Percentiles rank a stretch among this genome's conserved stretches.
These are phyloP conservation scores for Leptinotarsa undecemlineata DNA, from an alignment of 1,140 invertebrate species.

Conservation along the genomic window DNA sequence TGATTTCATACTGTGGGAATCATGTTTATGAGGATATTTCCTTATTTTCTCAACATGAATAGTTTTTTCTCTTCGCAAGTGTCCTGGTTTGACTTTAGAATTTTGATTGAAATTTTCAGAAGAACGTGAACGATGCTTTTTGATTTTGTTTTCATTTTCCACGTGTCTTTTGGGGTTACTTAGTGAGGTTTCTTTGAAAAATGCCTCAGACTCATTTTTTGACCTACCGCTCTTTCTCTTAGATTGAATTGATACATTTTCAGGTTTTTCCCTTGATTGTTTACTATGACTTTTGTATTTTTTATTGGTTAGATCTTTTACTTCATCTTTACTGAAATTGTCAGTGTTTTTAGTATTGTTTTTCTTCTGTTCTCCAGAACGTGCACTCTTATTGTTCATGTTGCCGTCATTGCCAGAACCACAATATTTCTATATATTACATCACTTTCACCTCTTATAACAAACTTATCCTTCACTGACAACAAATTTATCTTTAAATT, in stretches of 20 bases:
- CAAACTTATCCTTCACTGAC: too few species aligned
- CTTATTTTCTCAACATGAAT: conserved; percentile 9
- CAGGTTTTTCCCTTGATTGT: neutral
- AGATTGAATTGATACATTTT: conserved; percentile 3
- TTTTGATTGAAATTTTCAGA: neutral
- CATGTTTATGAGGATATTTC: neutral
- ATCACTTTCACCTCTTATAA: too few species aligned
- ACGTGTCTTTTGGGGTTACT: neutral
- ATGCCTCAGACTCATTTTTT: neutral
- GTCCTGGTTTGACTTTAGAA: neutral
- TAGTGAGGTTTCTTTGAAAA: neutral
- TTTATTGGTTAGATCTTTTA: too few species aligned
- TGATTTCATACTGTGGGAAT: neutral
- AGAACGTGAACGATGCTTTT: neutral
- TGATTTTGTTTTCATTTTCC: neutral
- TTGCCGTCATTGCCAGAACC: too few species aligned
- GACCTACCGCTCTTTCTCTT: neutral
- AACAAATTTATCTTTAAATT: too few species aligned
- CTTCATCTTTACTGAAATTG: too few species aligned
- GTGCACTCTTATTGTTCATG: too few species aligned
- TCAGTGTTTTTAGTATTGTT: too few species aligned
- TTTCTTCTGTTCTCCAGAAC: too few species aligned
- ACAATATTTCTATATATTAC: too few species aligned
- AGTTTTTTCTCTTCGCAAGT: conserved; percentile 17
- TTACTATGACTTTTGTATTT: too few species aligned